phyloP scores from a whole-genome alignment of 2,113 vertebrate genomes.

The Sebastes fasciatus region DNA sequence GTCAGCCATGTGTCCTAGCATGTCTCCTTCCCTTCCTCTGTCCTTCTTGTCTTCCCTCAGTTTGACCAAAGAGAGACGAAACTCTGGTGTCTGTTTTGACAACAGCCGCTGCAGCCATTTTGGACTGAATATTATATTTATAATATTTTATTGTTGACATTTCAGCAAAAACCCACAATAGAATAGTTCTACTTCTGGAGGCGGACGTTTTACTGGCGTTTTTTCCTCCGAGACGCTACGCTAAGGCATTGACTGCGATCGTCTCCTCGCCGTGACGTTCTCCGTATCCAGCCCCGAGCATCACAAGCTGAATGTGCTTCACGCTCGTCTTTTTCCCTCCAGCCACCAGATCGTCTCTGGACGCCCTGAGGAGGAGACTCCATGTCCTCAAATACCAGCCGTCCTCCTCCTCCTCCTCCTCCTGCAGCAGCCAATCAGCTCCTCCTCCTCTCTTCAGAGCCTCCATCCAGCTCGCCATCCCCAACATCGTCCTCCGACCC shows the following conservation, averaged over 20 bases:
- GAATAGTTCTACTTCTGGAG: too few relatives aligned
- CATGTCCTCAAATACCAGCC: constrained; percentile 67
- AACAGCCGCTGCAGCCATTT: too few relatives aligned
- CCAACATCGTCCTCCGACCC: constrained; percentile 86
- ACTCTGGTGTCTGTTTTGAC: too few relatives aligned
- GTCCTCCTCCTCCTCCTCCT: constrained; percentile 13
- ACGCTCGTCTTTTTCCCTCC: constrained; percentile 10
- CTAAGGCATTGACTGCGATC: too few relatives aligned
- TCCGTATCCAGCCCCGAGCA: too few relatives aligned
- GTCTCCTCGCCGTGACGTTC: too few relatives aligned
- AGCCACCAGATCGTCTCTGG: constrained; percentile 86
- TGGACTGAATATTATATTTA: too few relatives aligned
- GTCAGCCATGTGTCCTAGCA: constrained; percentile 65
- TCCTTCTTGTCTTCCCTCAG: not conserved
- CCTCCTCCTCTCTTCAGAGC: constrained; percentile 83
- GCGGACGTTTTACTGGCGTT: too few relatives aligned
- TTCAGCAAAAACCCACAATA: too few relatives aligned
- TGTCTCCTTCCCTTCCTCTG: not conserved
- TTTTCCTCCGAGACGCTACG: too few relatives aligned
- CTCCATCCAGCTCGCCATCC: constrained; percentile 86
- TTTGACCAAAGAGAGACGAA: not conserved
- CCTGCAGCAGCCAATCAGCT: constrained; percentile 19
- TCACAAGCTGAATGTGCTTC: not conserved
- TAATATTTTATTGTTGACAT: too few relatives aligned
- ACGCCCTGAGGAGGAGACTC: constrained; percentile 82